Base-by-base conservation (phyloP, 2,797 vertebrate genomes). In the Amblyraja radiata region DNA sequence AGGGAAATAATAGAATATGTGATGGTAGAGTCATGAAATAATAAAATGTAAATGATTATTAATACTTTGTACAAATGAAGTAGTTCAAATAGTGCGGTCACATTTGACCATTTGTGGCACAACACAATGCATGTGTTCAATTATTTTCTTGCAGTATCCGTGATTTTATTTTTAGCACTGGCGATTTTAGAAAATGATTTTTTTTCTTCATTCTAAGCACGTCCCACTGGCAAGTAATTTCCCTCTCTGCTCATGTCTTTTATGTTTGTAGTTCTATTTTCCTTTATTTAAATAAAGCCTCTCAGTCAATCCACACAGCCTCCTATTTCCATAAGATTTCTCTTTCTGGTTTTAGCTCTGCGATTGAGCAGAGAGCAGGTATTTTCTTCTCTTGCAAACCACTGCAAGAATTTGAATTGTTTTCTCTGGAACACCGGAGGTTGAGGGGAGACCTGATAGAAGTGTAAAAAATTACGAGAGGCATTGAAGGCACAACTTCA, bases 221-320 rank as follows among this genome's bases (percentile, higher is more conserved):
- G 83, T 28, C 83, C 25, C 28, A 61, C 25, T 63, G 58, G 28
- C 58, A 25, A 86, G 83, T 58, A 63, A 86, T 63, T 86, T 86
- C 83, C 81, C 58, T 86, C 61, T 86, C 58, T 16, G 11, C 61
- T 86, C 58, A 61, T 1, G 54, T 14, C 83, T 86, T 86, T 86
- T 86, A 86, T 63, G 28, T 86, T 86, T 6, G n/a, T 25, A 32
- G 58, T 63, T 58, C 83, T 86, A 83, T 25, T 86, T 86, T 86
- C 83, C 58, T 63, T 86, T 86, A n/a, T 86, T 65, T 63, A n/a
- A 63, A n/a, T n/a, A 25, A 84, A 54, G 61, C 28, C 54, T 65
- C n/a, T 28, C 83, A 86, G 0, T 63, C 58, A 14, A 63, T 63
- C 25, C 25, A 63, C 58, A n/a, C 25, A 10, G 81, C n/a, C 54